Conservation (phyloP, 1,140 invertebrate genomes). For the Eriosoma lanigerum region DNA sequence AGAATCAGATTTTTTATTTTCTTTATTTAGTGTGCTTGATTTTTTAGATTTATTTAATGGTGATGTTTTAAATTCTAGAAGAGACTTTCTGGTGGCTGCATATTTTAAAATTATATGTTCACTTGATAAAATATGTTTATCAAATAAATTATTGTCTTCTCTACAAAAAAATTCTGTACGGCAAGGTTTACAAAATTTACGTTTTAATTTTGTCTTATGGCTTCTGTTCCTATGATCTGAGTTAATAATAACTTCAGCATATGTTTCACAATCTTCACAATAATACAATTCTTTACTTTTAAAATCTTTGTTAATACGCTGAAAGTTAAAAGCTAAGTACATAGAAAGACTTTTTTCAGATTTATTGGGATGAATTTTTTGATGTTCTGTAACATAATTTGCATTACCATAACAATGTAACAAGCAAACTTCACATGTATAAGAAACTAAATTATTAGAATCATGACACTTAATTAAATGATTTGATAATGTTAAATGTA, state of each 20-base stretch:
- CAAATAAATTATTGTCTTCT: conserved; percentile 5
- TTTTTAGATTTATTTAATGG: not conserved
- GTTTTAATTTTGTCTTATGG: conserved; percentile 35
- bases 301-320: conserved; percentile 22
- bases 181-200: conserved; percentile 15
- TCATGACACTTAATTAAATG: conserved; percentile 27
- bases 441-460: conserved; percentile 29
- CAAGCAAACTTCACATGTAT: conserved; percentile 28
- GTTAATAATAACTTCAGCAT: conserved; percentile 26
- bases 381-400: conserved; percentile 34
- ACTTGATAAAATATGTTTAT: conserved; percentile 19
- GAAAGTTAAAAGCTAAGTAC: conserved; percentile 30
- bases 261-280: conserved; percentile 40
- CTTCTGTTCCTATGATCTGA: conserved; percentile 42
- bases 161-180: conserved; percentile 43
- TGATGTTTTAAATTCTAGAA: not conserved
- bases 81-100: not conserved
- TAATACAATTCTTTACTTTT: conserved; percentile 36
- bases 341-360: not conserved
- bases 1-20: not conserved
- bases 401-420: conserved; percentile 28
- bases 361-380: conserved; percentile 38
- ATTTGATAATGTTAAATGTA: conserved; percentile 1
- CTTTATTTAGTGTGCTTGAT: not conserved
- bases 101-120: conserved; percentile 41